Evolutionary conservation across 2,888 invertebrate genomes (phyloP).

Genomic region (Dysmachus trigonus): DNA sequence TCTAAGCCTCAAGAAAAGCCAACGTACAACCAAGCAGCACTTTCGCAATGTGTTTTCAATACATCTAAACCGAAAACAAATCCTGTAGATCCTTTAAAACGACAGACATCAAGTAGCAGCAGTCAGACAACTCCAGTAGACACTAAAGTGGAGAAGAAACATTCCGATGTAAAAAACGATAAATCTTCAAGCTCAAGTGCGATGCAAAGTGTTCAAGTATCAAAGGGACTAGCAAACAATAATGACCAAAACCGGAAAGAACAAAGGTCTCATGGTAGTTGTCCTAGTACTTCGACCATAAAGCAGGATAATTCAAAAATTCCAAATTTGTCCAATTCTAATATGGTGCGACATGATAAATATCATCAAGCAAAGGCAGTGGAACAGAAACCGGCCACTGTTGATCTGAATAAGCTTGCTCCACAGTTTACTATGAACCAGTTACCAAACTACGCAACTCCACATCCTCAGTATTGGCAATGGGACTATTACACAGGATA

Average conservation of each 20-base stretch:
- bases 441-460: constrained; percentile 72
- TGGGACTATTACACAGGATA: constrained; percentile 71
- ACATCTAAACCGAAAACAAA: background rate
- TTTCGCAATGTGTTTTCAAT: background rate
- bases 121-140: background rate
- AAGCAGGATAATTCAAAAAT: constrained; percentile 37
- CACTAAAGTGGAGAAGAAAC: constrained; percentile 22
- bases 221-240: background rate
- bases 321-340: constrained; percentile 16
- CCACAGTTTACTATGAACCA: constrained; percentile 72
- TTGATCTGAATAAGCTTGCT: constrained; percentile 68
- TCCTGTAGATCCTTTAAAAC: constrained; percentile 39
- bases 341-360: constrained; percentile 45
- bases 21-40: background rate
- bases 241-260: constrained; percentile 41
- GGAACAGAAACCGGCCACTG: constrained; percentile 52
- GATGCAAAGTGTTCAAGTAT: background rate
- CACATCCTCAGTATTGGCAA: constrained; percentile 73
- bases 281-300: background rate
- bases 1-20: background rate
- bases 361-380: constrained; percentile 45
- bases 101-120: constrained; percentile 24
- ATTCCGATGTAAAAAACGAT: constrained; percentile 33
- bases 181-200: background rate
- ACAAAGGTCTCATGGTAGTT: constrained; percentile 26